phyloP scores from a whole-genome alignment of 1,140 invertebrate genomes.

The Pseudomyrmex concolor region DNA sequence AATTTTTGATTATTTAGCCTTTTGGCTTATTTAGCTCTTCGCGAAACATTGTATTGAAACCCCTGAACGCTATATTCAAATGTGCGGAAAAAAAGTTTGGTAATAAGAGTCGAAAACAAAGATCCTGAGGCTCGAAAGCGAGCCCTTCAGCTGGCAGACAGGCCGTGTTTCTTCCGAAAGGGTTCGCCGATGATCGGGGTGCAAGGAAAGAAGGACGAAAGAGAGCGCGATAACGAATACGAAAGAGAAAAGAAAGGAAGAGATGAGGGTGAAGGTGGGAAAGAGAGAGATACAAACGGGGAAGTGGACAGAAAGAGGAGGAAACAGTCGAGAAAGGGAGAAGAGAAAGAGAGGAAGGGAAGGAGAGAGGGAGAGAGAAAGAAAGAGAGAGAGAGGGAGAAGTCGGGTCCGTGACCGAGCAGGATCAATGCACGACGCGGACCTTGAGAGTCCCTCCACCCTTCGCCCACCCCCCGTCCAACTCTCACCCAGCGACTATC shows the following conservation, averaged over 20 bases:
- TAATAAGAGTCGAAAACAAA: slow-evolving; percentile 57
- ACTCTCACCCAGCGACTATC: slow-evolving; percentile 59
- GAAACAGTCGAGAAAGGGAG: slow-evolving; percentile 30
- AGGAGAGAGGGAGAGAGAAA: slow-evolving; percentile 33
- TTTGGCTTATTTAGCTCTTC: background rate
- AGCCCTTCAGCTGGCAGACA: slow-evolving; percentile 36
- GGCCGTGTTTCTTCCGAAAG: slow-evolving; percentile 41
- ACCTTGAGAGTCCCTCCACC: slow-evolving; percentile 81
- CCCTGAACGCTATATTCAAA: slow-evolving; percentile 10
- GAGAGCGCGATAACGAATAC: background rate
- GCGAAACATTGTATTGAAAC: slow-evolving; percentile 4
- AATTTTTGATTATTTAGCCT: slow-evolving; percentile 29
- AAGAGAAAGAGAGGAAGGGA: slow-evolving; percentile 8
- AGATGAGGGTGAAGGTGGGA: slow-evolving; percentile 33
- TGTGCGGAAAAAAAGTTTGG: slow-evolving; percentile 1
- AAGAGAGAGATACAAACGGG: slow-evolving; percentile 34
- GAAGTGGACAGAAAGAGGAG: slow-evolving; percentile 62
- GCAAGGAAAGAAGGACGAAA: slow-evolving; percentile 6
- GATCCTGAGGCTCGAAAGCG: slow-evolving; percentile 29
- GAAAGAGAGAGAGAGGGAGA: slow-evolving; percentile 67
- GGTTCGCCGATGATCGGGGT: slow-evolving; percentile 41
- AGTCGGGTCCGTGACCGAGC: slow-evolving; percentile 82
- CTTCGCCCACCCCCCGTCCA: slow-evolving; percentile 53
- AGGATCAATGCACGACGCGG: slow-evolving; percentile 84
- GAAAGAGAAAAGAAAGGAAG: slow-evolving; percentile 31